phyloP scores from a whole-genome alignment of 2,113 vertebrate genomes.

The Apeltes quadracus region DNA sequence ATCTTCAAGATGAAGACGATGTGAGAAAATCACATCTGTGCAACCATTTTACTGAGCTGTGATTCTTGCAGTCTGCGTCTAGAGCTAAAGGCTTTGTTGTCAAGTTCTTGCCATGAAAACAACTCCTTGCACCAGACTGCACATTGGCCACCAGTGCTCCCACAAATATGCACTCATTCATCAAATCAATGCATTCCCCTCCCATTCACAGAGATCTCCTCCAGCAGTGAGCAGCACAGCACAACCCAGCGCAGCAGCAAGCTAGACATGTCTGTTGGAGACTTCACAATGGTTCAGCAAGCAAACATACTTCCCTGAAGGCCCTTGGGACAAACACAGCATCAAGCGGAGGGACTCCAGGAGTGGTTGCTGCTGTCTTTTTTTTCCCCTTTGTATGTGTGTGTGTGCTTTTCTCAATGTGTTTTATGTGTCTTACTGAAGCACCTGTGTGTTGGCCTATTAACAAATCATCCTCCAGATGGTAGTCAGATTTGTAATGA shows the following conservation, averaged over 20 bases:
- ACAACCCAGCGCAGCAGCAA: constrained; percentile 69
- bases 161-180: constrained; percentile 82
- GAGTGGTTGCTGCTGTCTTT: constrained; percentile 61
- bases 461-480: constrained; percentile 14
- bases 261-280: constrained; percentile 78
- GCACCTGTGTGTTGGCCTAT: constrained; percentile 38
- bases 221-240: constrained; percentile 74
- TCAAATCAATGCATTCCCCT: constrained; percentile 81
- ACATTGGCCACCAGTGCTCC: constrained; percentile 79
- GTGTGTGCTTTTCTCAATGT: constrained; percentile 28
- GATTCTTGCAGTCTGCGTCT: constrained; percentile 57
- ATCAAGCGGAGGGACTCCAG: constrained; percentile 72
- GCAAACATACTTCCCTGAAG: constrained; percentile 78
- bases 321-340: constrained; percentile 79
- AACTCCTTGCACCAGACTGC: constrained; percentile 77
- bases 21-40: constrained; percentile 49
- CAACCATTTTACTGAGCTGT: constrained; percentile 56
- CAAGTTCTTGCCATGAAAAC: constrained; percentile 71
- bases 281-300: constrained; percentile 81
- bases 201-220: constrained; percentile 80
- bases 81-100: constrained; percentile 74
- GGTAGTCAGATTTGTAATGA: constrained; percentile 11
- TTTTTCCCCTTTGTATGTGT: constrained; percentile 12
- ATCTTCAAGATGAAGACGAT: constrained; percentile 17
- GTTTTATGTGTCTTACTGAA: constrained; percentile 17